phyloP scores from a whole-genome alignment of 1,140 invertebrate species.

The Riptortus pedestris region DNA sequence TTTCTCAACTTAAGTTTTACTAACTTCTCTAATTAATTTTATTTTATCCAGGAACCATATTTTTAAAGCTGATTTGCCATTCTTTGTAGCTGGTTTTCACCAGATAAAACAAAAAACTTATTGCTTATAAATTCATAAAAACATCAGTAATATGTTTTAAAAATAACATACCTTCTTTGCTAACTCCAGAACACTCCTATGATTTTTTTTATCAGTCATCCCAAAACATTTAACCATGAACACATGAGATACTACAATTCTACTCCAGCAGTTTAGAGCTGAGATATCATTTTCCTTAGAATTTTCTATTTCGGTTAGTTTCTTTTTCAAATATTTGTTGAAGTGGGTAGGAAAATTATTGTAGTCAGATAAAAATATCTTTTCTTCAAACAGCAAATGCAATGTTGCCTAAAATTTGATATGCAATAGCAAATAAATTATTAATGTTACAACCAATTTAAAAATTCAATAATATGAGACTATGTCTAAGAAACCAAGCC shows the following conservation, averaged over 20 bases:
- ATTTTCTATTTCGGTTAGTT: constrained; percentile 51
- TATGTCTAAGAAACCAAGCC: too few species aligned
- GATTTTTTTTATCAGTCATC: constrained; percentile 62
- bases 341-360: constrained; percentile 46
- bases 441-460: too few species aligned
- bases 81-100: too few species aligned
- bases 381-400: neutral
- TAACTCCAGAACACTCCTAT: constrained; percentile 58
- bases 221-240: constrained; percentile 66
- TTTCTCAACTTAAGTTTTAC: too few species aligned
- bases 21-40: too few species aligned
- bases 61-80: too few species aligned
- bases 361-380: neutral
- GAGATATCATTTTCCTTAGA: constrained; percentile 42
- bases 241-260: constrained; percentile 58
- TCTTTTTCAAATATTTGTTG: constrained; percentile 54
- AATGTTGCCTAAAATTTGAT: neutral
- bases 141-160: too few species aligned
- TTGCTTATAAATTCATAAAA: too few species aligned
- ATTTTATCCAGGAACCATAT: too few species aligned
- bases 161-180: constrained; percentile 54
- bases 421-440: neutral
- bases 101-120: too few species aligned
- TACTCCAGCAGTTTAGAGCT: constrained; percentile 51
- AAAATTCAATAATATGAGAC: too few species aligned